These are phyloP conservation scores for Rhynchophorus ferrugineus DNA, from an alignment of 1,140 invertebrate genomes.

Conservation along the genomic window DNA sequence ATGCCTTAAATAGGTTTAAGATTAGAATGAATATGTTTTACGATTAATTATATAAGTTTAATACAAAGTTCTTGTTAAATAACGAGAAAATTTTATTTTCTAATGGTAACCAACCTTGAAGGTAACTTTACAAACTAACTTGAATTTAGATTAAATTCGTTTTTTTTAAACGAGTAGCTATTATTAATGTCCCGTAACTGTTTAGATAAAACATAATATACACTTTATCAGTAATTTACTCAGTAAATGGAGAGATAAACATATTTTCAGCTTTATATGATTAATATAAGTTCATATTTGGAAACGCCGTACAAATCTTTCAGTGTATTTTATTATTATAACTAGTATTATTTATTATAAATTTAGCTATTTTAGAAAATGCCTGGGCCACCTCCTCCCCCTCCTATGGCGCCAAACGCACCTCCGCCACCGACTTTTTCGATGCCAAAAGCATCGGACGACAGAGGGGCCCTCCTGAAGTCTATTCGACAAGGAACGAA, in stretches of 20 bases:
- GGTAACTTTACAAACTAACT: slow-evolving; percentile 7
- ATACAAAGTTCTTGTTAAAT: too few relatives aligned
- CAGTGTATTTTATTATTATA: too few relatives aligned
- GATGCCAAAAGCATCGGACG: slow-evolving; percentile 46
- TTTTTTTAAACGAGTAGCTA: slow-evolving; percentile 14
- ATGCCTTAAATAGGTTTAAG: neutral
- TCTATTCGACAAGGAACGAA: slow-evolving; percentile 75
- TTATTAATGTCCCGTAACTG: neutral
- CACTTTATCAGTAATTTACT: too few relatives aligned
- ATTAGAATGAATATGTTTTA: neutral
- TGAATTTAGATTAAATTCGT: slow-evolving; percentile 16
- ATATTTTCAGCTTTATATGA: too few relatives aligned
- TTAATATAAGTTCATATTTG: neutral
- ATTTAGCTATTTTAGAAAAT: slow-evolving; percentile 30
- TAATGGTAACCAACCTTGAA: slow-evolving; percentile 13
- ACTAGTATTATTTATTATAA: slow-evolving; percentile 9
- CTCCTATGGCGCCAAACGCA: slow-evolving; percentile 57
- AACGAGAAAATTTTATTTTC: neutral
- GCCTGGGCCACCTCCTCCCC: slow-evolving; percentile 49
- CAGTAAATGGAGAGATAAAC: too few relatives aligned
- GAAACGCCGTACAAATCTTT: neutral
- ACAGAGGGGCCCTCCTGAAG: slow-evolving; percentile 60
- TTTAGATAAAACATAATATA: neutral
- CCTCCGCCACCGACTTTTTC: slow-evolving; percentile 50
- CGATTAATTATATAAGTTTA: too few relatives aligned